Evolutionary conservation across 1,140 invertebrate genomes (phyloP), one percentile per base, ranked within the genome.

Genomic region (Drosophila tristis): DNA sequence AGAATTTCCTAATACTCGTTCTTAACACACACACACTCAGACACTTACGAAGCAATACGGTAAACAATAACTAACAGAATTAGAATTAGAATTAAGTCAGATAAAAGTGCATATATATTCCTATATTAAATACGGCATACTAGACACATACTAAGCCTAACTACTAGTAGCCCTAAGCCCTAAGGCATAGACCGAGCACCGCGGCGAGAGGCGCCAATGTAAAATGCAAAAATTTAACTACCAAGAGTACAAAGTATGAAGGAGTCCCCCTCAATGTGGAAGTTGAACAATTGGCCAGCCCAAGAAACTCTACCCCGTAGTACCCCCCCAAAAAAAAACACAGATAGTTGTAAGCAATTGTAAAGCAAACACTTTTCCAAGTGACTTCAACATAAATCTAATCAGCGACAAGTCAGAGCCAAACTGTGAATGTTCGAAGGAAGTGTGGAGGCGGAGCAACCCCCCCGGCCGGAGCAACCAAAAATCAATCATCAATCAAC

Each of bases 361-460:
- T 87, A 87, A 87, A 81, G 84, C 84, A 87, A 87, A 87, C 84
- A 87, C 84, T 87, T 87, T 89, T 84, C 54, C 75, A 64, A 78
- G 78, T 89, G 79, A 89, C 62, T 53, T 29, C 53, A 51, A 49
- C 13, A 62, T 39, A 20, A 31, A 35, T 15, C 3, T 25, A 67
- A 62, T 16, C 5, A 23, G 11, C 5, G 20, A 20, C 13, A 31
- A 16, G 8, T 8, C 1, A 23, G 15, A 60, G 61, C 63, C 44
- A 62, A 44, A 84, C 64, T 89, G 84, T 87, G 84, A 89, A 23
- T 62, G 61, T 54, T 68, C 59, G 55, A 71, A 13, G 58, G 66
- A 66, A 63, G 35, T 70, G 66, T 50, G 45, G 58, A 51, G 51
- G 58, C 26, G 48, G 63, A 87, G 71, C 68, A 48, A 45, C 48